Percentiles rank a stretch among this genome's conserved stretches.
Evolutionary conservation across 2,888 invertebrate genomes (phyloP).

Genomic region (Rotaria sp.): DNA sequence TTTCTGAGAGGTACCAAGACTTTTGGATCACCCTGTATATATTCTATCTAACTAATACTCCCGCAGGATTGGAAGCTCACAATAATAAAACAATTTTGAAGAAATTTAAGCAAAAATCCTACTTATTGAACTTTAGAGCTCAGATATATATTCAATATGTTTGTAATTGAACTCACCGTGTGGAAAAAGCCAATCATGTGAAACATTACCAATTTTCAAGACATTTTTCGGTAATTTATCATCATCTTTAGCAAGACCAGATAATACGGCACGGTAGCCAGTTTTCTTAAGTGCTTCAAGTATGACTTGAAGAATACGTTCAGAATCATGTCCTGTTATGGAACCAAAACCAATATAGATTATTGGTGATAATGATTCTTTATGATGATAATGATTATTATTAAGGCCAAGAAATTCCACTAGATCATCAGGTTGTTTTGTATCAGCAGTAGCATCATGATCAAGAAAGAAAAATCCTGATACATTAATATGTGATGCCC

Average conservation of each 20-base stretch:
- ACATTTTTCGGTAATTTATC: neutral
- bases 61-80: no score
- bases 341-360: slow-evolving; percentile 24
- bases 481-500: neutral
- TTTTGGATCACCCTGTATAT: no score
- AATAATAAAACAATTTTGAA: no score
- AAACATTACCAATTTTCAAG: neutral
- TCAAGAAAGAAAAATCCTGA: neutral
- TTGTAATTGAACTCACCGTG: neutral
- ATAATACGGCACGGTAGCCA: neutral
- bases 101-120: no score
- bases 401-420: neutral
- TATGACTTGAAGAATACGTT: neutral
- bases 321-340: neutral
- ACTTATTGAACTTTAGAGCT: no score
- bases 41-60: no score
- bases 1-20: no score
- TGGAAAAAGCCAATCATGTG: slow-evolving; percentile 2
- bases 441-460: neutral
- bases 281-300: neutral
- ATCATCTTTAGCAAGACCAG: neutral
- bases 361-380: neutral
- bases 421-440: neutral
- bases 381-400: neutral
- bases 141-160: neutral